Percentiles rank a stretch among this genome's conserved stretches.
Evolutionary conservation across 2,113 vertebrate species (phyloP).

Genomic region (Pleuronectes platessa): DNA sequence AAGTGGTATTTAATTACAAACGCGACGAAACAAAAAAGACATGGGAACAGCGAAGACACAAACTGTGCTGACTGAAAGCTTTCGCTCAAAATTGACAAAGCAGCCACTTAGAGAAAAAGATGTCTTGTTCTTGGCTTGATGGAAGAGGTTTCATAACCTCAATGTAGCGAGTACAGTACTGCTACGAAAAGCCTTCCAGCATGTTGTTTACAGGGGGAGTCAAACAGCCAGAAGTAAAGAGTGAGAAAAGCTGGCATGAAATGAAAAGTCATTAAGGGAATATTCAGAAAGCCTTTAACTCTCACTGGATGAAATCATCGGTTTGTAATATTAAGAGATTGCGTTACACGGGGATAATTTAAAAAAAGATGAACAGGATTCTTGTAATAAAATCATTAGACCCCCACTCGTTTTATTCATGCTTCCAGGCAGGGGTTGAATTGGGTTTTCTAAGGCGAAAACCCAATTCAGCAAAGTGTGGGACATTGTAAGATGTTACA

Average conservation of each 20-base stretch:
- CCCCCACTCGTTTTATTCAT: not conserved
- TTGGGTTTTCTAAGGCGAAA: not conserved
- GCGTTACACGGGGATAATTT: not conserved
- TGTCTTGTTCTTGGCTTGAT: constrained; percentile 1
- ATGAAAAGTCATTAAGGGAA: constrained; percentile 60
- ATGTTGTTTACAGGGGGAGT: constrained; percentile 30
- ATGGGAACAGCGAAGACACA: not conserved
- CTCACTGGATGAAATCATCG: constrained; percentile 10
- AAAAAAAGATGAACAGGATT: not conserved
- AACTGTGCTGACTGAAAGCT: not conserved
- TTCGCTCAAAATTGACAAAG: constrained; percentile 7
- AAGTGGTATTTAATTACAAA: constrained; percentile 14
- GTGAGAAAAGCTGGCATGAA: constrained; percentile 63
- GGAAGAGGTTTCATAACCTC: not conserved
- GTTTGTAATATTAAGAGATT: constrained; percentile 24
- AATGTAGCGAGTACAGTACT: not conserved
- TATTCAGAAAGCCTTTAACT: constrained; percentile 14
- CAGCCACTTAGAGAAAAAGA: not conserved
- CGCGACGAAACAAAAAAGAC: not conserved
- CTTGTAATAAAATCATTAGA: not conserved
- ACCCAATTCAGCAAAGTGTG: no score
- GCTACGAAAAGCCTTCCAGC: constrained; percentile 5
- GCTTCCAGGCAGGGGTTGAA: not conserved
- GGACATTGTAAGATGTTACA: not conserved
- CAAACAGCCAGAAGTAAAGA: constrained; percentile 42